phyloP scores from a whole-genome alignment of 2,797 vertebrate genomes.

The Erpetoichthys calabaricus region DNA sequence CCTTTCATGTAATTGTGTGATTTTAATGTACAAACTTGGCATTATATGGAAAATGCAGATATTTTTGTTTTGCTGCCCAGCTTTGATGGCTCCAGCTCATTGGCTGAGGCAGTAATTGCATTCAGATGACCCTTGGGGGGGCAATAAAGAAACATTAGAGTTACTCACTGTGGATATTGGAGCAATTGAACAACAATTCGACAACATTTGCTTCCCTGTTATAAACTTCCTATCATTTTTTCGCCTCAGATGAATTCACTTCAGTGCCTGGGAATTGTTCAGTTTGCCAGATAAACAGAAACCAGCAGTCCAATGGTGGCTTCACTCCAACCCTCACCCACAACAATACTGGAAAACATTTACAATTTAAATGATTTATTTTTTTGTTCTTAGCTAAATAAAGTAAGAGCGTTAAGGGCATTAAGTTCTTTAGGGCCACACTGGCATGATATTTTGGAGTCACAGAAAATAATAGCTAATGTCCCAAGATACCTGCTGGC shows the following conservation, averaged over 20 bases:
- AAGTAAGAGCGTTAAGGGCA: no score
- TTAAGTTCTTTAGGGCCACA: no score
- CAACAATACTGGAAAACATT: no score
- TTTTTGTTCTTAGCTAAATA: no score
- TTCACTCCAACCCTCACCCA: no score
- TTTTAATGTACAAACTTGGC: slow-evolving; percentile 5
- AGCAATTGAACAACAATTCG: slow-evolving; percentile 2
- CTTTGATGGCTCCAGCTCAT: slow-evolving; percentile 7
- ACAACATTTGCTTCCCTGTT: background rate
- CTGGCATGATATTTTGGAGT: no score
- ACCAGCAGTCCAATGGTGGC: no score
- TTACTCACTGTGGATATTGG: slow-evolving; percentile 1
- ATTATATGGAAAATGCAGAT: slow-evolving; percentile 8
- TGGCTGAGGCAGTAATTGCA: slow-evolving; percentile 10
- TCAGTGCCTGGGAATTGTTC: no score
- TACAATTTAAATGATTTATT: no score
- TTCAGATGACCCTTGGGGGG: slow-evolving; percentile 14
- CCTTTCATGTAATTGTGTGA: slow-evolving; percentile 9
- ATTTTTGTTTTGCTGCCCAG: slow-evolving; percentile 8
- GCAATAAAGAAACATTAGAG: slow-evolving; percentile 8
- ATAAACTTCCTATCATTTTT: slow-evolving; percentile 1
- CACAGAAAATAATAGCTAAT: no score
- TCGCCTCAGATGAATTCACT: background rate
- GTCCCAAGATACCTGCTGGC: no score
- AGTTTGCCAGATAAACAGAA: no score